These are phyloP conservation scores for Coelopa pilipes DNA, from an alignment of 2,888 invertebrate genomes.

Conservation along the genomic window DNA sequence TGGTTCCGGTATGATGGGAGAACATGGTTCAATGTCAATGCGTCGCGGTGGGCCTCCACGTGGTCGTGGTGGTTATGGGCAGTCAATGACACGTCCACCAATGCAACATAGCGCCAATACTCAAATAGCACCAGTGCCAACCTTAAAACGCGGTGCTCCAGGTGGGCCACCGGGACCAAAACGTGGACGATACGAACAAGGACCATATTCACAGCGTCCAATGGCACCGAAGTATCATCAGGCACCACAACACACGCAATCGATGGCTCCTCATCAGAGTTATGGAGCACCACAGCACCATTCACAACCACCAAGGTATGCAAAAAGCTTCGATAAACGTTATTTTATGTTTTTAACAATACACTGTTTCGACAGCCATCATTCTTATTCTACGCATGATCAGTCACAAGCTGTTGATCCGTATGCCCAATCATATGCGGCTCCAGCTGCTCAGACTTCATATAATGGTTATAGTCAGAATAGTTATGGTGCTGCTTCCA, in stretches of 20 bases:
- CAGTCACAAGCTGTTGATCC: slow-evolving; percentile 65
- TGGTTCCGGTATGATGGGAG: slow-evolving; percentile 52
- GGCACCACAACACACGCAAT: slow-evolving; percentile 55
- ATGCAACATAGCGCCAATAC: slow-evolving; percentile 64
- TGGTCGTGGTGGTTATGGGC: slow-evolving; percentile 64
- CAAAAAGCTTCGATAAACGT: slow-evolving; percentile 27
- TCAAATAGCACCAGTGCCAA: slow-evolving; percentile 64
- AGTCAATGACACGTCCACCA: slow-evolving; percentile 63
- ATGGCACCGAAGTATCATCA: slow-evolving; percentile 65
- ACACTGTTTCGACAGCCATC: slow-evolving; percentile 53
- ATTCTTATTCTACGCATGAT: slow-evolving; percentile 63
- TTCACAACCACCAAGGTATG: slow-evolving; percentile 48
- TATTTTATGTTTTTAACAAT: slow-evolving; percentile 17
- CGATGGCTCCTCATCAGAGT: slow-evolving; percentile 53
- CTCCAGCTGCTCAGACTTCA: slow-evolving; percentile 58
- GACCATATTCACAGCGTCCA: slow-evolving; percentile 63
- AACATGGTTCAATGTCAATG: slow-evolving; percentile 55
- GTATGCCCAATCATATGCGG: slow-evolving; percentile 63
- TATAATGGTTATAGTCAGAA: slow-evolving; percentile 66
- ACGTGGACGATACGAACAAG: slow-evolving; percentile 65
- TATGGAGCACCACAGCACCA: slow-evolving; percentile 57
- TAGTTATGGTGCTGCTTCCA: slow-evolving; percentile 49
- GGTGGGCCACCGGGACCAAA: slow-evolving; percentile 65
- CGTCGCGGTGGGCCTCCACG: slow-evolving; percentile 62
- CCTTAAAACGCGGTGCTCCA: slow-evolving; percentile 65